These are phyloP conservation scores for Leptinotarsa texana DNA, from an alignment of 1,140 invertebrate species.

Conservation along the genomic window DNA sequence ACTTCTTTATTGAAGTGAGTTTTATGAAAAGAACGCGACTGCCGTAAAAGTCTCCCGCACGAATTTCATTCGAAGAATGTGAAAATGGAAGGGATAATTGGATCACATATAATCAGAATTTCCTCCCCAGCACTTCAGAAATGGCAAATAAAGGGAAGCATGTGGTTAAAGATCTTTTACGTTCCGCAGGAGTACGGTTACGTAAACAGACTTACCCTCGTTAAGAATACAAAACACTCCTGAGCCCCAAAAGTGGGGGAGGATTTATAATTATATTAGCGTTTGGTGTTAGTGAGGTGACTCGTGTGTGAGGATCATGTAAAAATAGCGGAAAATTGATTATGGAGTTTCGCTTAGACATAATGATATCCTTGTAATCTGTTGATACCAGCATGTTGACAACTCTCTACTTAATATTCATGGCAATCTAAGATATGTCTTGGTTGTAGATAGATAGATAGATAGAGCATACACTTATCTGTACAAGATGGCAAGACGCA, in stretches of 20 bases:
- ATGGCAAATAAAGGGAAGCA: background rate
- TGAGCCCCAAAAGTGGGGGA: background rate
- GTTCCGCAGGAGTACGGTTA: background rate
- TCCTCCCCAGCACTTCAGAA: background rate
- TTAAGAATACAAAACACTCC: background rate
- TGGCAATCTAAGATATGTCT: no score
- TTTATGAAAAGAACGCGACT: background rate
- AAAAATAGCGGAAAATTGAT: background rate
- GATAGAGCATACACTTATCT: no score
- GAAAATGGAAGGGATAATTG: slow-evolving; percentile 6
- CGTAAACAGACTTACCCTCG: background rate
- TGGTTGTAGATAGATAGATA: no score
- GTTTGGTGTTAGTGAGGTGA: background rate
- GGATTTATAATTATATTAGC: background rate
- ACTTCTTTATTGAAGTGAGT: background rate
- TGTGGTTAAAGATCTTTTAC: slow-evolving; percentile 6
- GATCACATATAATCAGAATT: background rate
- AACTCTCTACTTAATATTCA: no score
- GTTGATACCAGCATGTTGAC: no score
- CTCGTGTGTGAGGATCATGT: background rate
- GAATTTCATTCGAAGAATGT: background rate
- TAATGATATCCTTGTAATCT: no score
- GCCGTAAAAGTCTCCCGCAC: background rate
- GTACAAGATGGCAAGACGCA: no score
- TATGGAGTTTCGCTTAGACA: no score